A percentile compares a stretch with the other conserved stretches of the same genome.
phyloP scores from a whole-genome alignment of 2,113 vertebrate genomes.

The Cynopterus brachyotis region DNA sequence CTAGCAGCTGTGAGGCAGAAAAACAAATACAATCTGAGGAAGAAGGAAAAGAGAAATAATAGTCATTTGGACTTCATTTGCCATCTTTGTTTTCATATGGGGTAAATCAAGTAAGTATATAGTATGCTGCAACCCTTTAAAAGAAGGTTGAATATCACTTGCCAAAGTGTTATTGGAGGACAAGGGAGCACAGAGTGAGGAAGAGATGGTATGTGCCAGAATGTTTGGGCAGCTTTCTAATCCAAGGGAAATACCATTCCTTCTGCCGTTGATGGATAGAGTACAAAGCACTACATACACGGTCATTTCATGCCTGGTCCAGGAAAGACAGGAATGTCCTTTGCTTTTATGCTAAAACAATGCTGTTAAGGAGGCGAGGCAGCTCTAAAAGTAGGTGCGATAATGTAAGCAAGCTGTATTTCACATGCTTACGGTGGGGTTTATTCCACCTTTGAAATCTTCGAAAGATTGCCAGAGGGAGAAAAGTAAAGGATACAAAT shows the following conservation, averaged over 20 bases:
- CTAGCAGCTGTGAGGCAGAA: background rate
- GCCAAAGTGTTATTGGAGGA: background rate
- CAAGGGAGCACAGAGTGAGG: background rate
- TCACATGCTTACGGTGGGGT: background rate
- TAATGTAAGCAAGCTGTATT: background rate
- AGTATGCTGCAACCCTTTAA: background rate
- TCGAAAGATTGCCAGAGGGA: background rate
- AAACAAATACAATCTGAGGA: background rate
- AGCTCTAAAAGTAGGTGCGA: background rate
- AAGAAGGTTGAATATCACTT: background rate
- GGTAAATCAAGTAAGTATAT: background rate
- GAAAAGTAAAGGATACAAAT: background rate
- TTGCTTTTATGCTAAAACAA: background rate
- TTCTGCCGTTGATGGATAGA: background rate
- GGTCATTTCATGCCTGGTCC: background rate
- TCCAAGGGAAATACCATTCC: conserved; percentile 3
- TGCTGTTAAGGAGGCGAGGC: background rate
- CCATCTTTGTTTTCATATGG: background rate
- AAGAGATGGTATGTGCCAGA: background rate
- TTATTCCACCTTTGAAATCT: background rate
- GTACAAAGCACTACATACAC: background rate
- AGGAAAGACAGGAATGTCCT: background rate
- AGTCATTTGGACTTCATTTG: background rate
- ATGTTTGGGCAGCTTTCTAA: background rate
- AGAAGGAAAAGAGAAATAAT: background rate